Evolutionary conservation across 2,113 vertebrate genomes (phyloP), one percentile per base, ranked within the genome.

Genomic region (Scortum barcoo): DNA sequence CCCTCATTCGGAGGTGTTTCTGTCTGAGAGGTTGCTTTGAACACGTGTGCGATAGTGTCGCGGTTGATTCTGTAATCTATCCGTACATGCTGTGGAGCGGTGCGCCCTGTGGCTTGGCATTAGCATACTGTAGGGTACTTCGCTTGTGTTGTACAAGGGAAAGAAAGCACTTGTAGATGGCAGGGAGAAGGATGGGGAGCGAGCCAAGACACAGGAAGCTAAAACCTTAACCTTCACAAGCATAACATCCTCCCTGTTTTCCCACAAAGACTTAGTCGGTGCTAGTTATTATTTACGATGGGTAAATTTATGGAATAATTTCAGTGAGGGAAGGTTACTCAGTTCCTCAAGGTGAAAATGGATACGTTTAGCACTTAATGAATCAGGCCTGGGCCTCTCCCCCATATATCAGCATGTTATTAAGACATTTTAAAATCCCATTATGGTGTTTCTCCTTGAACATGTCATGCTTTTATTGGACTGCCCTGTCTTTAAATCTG

Each of bases 391-490:
- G 87, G 87, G 91, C 88, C 90, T 91, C 91, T 94, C 91, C 89
- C 90, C 91, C 94, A 95, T 96, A 95, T 96, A 95, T 96, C 95
- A 96, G 95, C 94, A 95, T 95, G 94, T 96, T 96, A 96, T 95
- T 96, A 96, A 95, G 95, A 95, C 95, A 81, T 95, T 96, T 95
- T 96, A 95, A 96, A 95, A 96, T 95, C 94, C 94, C 94, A 95
- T 96, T 96, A 96, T 95, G 92, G 93, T 95, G 95, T 95, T 95
- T 96, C 95, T 95, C 95, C 95, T 96, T 96, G 95, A 96, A 95
- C 94, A 93, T 95, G 93, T 93, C 95, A 94, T 89, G 93, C 94
- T 95, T 96, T 96, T 96, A 95, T 95, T 93, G 92, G 89, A 90
- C 91, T 94, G 94, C 92, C 93, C 93, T 94, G 94, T 95, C 95